phyloP scores from a whole-genome alignment of 2,113 vertebrate species.

The Peromyscus californicus region DNA sequence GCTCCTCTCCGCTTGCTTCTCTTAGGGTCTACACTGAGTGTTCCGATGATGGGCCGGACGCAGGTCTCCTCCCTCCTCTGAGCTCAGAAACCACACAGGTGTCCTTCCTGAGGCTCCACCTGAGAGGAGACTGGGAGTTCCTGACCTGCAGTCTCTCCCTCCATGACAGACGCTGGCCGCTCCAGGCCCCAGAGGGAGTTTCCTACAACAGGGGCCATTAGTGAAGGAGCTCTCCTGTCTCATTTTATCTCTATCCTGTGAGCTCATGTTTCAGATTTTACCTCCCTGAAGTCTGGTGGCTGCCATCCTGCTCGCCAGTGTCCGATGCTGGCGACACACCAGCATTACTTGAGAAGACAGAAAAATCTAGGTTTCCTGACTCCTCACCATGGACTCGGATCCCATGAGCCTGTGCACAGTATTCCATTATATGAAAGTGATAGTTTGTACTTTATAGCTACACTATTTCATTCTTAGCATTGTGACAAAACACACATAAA shows the following conservation, averaged over 20 bases:
- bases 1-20: background rate
- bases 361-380: background rate
- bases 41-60: fast-evolving
- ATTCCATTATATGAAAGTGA: background rate
- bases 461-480: background rate
- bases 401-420: background rate
- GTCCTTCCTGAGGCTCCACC: background rate
- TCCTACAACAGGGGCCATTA: background rate
- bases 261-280: too few species aligned
- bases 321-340: background rate
- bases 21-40: background rate
- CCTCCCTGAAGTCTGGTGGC: background rate
- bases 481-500: background rate
- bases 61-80: background rate
- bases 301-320: fast-evolving
- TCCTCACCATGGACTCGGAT: background rate
- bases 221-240: fast-evolving
- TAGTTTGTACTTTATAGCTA: background rate
- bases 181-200: background rate
- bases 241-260: background rate
- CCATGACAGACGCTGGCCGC: background rate
- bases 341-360: background rate
- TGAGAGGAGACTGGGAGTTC: background rate
- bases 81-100: fast-evolving
- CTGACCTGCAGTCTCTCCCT: background rate